Evolutionary conservation across 2,797 vertebrate genomes (phyloP), one percentile per base, ranked within the genome.

Genomic region (Pelodytes ibericus): DNA sequence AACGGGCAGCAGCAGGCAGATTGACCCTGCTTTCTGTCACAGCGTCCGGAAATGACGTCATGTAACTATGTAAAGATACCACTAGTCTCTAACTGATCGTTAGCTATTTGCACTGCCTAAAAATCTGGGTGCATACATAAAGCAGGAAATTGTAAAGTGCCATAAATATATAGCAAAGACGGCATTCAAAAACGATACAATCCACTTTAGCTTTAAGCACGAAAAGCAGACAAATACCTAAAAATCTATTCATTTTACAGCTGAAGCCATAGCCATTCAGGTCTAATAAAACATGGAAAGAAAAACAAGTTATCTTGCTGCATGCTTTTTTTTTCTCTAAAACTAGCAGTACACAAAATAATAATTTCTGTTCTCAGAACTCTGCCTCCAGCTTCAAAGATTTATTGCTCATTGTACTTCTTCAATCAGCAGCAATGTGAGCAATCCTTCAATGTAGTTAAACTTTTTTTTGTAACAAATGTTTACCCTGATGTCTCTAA

Each of bases 371-470:
- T 49, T 77, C 29, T 72, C 61, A 61, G 62, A 68, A 72, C 25
- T 72, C 56, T 27, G 76, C 76, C 76, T 68, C 70, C 76, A 68
- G 63, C 63, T 68, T 68, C 39, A 61, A 53, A 72, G 62, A 72
- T 67, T 68, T 72, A 78, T 68, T 61, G 63, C 44, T 61, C 65
- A 72, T 78, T 72, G 62, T 78, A 36, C n/a, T 68, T 51, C 39
- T 77, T 77, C 69, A 77, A 72, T 77, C 75, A 77, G 36, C 58
- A 65, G 41, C 30, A 67, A 61, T 67, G 41, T 59, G 15, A 66
- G 44, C 70, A 72, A 78, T 78, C n/a, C 49, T 51, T 78, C 70
- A 72, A 39, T 60, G 30, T 78, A 72, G 76, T 68, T 78, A 78
- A 51, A 71, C 26, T 70, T 56, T 77, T n/a, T 71, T 71, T 27